Evolutionary conservation across 2,113 vertebrate species (phyloP).

Genomic region (Penelope pileata): DNA sequence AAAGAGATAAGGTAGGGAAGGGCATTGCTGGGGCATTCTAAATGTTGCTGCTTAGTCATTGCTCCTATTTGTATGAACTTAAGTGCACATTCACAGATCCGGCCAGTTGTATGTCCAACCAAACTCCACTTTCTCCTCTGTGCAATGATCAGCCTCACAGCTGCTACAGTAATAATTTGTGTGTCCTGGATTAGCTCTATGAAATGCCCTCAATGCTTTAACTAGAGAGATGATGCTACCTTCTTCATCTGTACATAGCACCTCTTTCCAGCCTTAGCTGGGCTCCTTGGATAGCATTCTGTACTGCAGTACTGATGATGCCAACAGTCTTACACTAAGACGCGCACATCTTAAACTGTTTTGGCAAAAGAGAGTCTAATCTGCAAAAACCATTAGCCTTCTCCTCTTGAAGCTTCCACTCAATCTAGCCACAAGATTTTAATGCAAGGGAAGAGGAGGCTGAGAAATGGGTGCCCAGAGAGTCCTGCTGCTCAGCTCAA

Average conservation of each 20-base stretch:
- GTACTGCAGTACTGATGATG: neutral
- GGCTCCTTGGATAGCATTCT: neutral
- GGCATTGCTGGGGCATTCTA: neutral
- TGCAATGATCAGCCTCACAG: neutral
- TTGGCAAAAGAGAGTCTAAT: conserved; percentile 33
- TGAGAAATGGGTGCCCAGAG: neutral
- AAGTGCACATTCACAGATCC: neutral
- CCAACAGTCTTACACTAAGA: neutral
- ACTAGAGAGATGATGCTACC: neutral
- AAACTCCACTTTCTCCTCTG: neutral
- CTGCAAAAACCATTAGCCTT: neutral
- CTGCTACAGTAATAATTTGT: neutral
- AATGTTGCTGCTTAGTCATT: neutral
- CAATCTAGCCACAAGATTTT: neutral
- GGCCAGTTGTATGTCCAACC: neutral
- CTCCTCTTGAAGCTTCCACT: neutral
- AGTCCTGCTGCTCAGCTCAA: neutral
- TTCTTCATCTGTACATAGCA: neutral
- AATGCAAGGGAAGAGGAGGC: neutral
- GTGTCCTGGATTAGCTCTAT: neutral
- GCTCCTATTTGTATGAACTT: neutral
- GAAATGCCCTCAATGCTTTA: neutral
- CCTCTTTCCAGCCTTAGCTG: neutral
- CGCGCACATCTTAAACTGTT: neutral
- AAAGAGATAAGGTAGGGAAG: neutral